Percentiles rank a stretch among this genome's conserved stretches.
phyloP scores from a whole-genome alignment of 1,140 invertebrate genomes.

The Diabrotica undecimpunctata region DNA sequence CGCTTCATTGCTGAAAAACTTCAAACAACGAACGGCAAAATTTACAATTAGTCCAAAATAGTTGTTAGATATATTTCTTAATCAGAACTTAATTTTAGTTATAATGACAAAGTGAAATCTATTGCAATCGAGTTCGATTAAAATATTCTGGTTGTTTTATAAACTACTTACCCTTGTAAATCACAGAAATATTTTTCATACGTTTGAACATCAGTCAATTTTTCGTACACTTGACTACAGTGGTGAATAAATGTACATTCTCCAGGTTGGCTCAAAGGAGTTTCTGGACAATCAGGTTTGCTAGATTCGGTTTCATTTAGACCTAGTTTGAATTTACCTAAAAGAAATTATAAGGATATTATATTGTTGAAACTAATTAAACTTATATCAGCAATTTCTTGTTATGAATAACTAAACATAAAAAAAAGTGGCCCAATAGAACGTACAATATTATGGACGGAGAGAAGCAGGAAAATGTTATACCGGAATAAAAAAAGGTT shows the following conservation, averaged over 20 bases:
- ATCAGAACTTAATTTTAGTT: no score
- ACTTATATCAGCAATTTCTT: constrained; percentile 1
- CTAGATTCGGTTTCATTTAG: constrained; percentile 28
- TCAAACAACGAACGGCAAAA: no score
- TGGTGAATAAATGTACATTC: constrained; percentile 33
- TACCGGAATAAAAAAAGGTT: no score
- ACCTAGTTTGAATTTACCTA: constrained; percentile 33
- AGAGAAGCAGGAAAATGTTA: no score
- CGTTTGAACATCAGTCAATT: constrained; percentile 26
- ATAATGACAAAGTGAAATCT: no score
- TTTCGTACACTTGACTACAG: constrained; percentile 26
- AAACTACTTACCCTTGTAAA: constrained; percentile 24
- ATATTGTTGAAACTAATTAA: constrained; percentile 1
- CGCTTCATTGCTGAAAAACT: no score
- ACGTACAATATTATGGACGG: no score
- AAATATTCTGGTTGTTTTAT: no score
- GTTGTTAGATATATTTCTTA: no score
- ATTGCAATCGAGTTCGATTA: no score
- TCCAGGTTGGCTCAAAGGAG: constrained; percentile 26
- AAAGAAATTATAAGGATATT: not conserved
- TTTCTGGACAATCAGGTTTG: constrained; percentile 24
- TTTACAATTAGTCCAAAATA: no score
- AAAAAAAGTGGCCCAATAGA: not conserved
- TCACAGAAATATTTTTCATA: constrained; percentile 32
- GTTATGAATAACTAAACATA: not conserved